These are phyloP conservation scores for Atrina japonica DNA, from an alignment of 2,888 invertebrate genomes.

Conservation along the genomic window DNA sequence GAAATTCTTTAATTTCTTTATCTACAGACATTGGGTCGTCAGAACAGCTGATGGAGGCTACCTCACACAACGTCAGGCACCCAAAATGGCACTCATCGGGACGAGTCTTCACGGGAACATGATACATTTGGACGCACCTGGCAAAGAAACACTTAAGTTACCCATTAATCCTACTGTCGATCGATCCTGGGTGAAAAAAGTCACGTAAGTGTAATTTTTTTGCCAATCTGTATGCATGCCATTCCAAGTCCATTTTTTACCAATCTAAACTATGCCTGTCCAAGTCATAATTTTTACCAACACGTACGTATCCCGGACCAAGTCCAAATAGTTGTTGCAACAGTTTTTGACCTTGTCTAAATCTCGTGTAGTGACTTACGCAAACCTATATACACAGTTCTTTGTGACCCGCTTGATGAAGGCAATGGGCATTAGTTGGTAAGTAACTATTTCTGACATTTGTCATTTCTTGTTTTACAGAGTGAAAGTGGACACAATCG, in stretches of 20 bases:
- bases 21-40: constrained; percentile 65
- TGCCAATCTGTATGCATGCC: not conserved
- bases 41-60: constrained; percentile 55
- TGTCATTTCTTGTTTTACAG: constrained; percentile 48
- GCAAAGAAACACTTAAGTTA: constrained; percentile 59
- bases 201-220: constrained; percentile 27
- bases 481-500: constrained; percentile 58
- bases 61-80: constrained; percentile 62
- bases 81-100: constrained; percentile 62
- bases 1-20: too few relatives aligned
- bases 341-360: too few relatives aligned
- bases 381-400: too few relatives aligned
- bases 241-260: too few relatives aligned
- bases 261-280: too few relatives aligned
- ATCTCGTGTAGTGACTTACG: too few relatives aligned
- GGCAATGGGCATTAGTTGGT: too few relatives aligned
- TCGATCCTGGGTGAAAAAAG: constrained; percentile 19
- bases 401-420: too few relatives aligned
- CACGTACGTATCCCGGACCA: too few relatives aligned
- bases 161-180: constrained; percentile 45
- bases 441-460: too few relatives aligned
- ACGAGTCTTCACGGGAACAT: constrained; percentile 57
- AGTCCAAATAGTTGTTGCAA: too few relatives aligned
- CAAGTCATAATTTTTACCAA: too few relatives aligned
- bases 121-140: constrained; percentile 63